Conservation (phyloP, 53 echinoderm and acorn worm species). For the Mesocentrotus franciscanus region DNA sequence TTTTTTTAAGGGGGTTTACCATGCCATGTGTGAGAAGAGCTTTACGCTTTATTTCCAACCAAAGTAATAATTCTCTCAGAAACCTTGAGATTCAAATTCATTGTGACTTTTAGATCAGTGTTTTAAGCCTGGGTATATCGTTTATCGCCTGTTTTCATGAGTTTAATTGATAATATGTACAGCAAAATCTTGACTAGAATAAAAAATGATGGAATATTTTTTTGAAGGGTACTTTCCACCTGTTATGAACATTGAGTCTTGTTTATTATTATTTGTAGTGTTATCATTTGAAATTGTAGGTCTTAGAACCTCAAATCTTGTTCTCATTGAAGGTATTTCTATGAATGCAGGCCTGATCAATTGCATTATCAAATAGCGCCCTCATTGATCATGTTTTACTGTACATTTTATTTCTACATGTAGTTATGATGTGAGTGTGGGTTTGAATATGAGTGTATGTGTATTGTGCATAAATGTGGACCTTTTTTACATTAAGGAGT, state of each 20-base stretch:
- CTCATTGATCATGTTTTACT: no score
- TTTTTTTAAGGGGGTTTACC: no score
- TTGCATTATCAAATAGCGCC: no score
- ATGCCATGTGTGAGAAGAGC: no score
- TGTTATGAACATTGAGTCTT: background rate
- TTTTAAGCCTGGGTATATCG: background rate
- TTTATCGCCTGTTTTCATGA: background rate
- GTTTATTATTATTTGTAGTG: background rate
- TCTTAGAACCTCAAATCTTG: background rate
- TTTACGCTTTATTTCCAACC: background rate
- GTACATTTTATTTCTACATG: no score
- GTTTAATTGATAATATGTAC: background rate
- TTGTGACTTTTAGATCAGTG: background rate
- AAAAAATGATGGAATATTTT: slow-evolving; percentile 10
- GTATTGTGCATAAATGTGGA: background rate
- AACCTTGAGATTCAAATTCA: background rate
- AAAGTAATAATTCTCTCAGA: background rate
- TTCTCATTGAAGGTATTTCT: no score
- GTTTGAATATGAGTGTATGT: background rate
- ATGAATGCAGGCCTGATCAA: no score
- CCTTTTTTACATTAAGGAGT: background rate
- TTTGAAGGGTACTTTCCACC: background rate
- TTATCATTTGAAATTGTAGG: background rate
- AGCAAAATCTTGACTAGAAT: slow-evolving; percentile 5
- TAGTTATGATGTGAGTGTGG: background rate